Base-by-base conservation (phyloP, 2,797 vertebrate species). In the Hipposideros larvatus region DNA sequence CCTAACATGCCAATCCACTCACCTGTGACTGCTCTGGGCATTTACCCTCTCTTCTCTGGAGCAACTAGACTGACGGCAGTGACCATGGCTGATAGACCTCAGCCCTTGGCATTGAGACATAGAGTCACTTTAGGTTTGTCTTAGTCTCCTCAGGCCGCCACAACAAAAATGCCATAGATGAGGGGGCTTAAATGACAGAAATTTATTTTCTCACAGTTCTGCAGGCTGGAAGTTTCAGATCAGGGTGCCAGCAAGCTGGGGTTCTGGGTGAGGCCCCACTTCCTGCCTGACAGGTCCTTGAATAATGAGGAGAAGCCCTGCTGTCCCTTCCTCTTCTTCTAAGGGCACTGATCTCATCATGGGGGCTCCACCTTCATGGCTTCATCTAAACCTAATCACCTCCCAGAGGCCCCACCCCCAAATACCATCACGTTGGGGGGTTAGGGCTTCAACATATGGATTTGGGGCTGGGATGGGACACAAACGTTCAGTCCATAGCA, bases 391-490 rank as follows among this genome's bases (percentile, higher is more conserved):
- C 5, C 13, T 14, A 15, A 14, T 21, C 34, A 21, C 4, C 19
- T 53, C 31, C 65, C 6, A 46, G 63, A 34, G 16, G 4, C 7
- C 19, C 37, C 8, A 28, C 13, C 15, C 77, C 13, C 26, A 55
- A 75, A 48, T 31, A 22, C 2, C 43, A 70, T 53, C 22, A 19
- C 9, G 28, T 24, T 28, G 61, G 19, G 41, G 31, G 4, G 28
- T 37, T 34, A 86, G 22, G n/a, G 15, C 14, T 83, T 55, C 22
- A 28, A 24, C 15, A 22, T 15, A 34, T 18, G 46, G 82, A 53
- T 89, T 19, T 0, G 31, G 26, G 3, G 26, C 59, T 14, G 28
- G 37, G 4, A 28, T 21, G 11, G 19, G 10, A 2, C 1, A 8
- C 11, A 16, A 73, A 71, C 37, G 48, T 79, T 75, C 46, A n/a